Evolutionary conservation across 2,888 invertebrate genomes (phyloP).

Genomic region (Prosopocoilus inquinatus): DNA sequence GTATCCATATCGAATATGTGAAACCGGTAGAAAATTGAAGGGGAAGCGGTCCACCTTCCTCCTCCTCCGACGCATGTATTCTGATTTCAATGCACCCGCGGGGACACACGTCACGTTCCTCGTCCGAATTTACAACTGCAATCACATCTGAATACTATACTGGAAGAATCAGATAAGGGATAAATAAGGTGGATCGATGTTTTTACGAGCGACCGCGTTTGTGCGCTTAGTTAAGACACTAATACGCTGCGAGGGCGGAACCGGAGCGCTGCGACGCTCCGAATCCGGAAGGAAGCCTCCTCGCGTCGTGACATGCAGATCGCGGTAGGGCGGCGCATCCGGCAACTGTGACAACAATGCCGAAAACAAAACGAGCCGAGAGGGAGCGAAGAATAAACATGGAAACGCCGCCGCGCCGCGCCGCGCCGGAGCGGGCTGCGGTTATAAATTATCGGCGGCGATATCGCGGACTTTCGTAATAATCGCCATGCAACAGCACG

Average conservation of each 20-base stretch:
- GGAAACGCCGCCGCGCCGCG: no score
- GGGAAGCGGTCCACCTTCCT: conserved; percentile 22
- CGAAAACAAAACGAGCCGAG: conserved; percentile 32
- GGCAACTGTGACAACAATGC: conserved; percentile 33
- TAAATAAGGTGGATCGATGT: conserved; percentile 27
- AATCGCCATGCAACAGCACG: conserved; percentile 22
- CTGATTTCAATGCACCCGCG: conserved; percentile 36
- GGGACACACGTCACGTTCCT: conserved; percentile 33
- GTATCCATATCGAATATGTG: conserved; percentile 32
- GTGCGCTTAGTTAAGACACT: conserved; percentile 9
- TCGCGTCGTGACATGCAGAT: conserved; percentile 38
- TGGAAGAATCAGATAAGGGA: conserved; percentile 27
- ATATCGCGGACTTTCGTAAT: conserved; percentile 24
- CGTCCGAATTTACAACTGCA: conserved; percentile 32
- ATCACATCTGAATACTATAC: conserved; percentile 31
- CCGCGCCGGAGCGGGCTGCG: conserved; percentile 29
- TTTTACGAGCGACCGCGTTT: conserved; percentile 17
- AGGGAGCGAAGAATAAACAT: conserved; percentile 30
- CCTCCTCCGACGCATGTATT: conserved; percentile 25
- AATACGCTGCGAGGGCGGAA: conserved; percentile 22
- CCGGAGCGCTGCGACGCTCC: conserved; percentile 23
- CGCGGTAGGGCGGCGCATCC: conserved; percentile 31
- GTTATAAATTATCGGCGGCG: conserved; percentile 32
- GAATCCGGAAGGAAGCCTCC: conserved; percentile 33
- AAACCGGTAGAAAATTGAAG: conserved; percentile 31